Evolutionary conservation across 2,113 vertebrate genomes (phyloP), one percentile per base, ranked within the genome.

Genomic region (Xiphophorus hellerii): DNA sequence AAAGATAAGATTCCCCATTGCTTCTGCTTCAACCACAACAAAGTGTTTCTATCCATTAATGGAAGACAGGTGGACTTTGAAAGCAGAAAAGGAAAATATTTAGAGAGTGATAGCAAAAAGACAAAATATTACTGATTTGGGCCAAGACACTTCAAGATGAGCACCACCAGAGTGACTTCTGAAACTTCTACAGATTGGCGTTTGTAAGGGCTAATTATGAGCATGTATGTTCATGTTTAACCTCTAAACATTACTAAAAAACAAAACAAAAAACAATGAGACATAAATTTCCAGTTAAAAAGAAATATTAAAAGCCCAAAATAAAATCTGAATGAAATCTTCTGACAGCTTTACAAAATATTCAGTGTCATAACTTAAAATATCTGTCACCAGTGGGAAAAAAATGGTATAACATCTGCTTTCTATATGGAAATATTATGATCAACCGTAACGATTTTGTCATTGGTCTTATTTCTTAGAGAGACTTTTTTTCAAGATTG

Each of bases 1-100:
- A 22, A 71, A 69, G 73, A 85, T 85, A 87, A 87, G 86, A 79
- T 65, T 88, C 80, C 84, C 82, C 73, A 77, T 37, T 62, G 60
- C 69, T 71, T 81, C 82, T 42, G 62, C 71, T 9, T 29, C 44
- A 71, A 69, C 81, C 73, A 74, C 69, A n/a, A 85, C 78, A 76
- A 61, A 66, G 62, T 85, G 90, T 86, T 92, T 87, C 81, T 82
- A 83, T 84, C 81, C 20, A 65, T 48, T 74, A 70, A 80, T 89
- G 84, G 89, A 87, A 89, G 69, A 67, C 33, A 62, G 86, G 82
- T 64, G 72, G 77, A 81, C 60, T 28, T 22, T 61, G 61, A 72
- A 73, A 66, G 69, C 12, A 12, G 63, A 63, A 4, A 69, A 80
- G 78, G 39, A 78, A 25, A 76, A 74, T 64, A 70, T 61, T 31